A percentile compares a stretch with the other conserved stretches of the same genome.
Conservation (phyloP, 1,140 invertebrate species). For the Daktulosphaira vitifoliae region DNA sequence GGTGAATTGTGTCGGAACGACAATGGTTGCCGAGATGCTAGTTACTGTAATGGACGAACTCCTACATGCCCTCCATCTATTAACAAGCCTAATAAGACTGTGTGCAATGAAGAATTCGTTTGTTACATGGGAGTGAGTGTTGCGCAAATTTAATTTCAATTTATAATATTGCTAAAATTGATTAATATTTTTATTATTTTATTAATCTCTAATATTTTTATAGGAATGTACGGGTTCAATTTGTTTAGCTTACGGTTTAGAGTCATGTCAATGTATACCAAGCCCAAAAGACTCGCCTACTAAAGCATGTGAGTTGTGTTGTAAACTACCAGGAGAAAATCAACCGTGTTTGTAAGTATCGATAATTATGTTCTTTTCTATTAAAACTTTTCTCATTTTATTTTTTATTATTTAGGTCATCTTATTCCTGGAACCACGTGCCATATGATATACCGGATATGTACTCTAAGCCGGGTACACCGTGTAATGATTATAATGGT, state of each 20-base stretch:
- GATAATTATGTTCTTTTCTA: too few species aligned
- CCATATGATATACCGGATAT: constrained; percentile 86
- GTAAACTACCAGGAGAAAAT: constrained; percentile 73
- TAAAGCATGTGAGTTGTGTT: constrained; percentile 83
- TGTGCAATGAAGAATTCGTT: constrained; percentile 87
- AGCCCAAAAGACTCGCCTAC: constrained; percentile 64
- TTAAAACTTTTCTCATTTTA: not conserved
- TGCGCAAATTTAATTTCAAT: not conserved
- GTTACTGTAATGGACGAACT: constrained; percentile 76
- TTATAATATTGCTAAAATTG: too few species aligned
- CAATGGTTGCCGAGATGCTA: constrained; percentile 84
- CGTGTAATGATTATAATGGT: constrained; percentile 96
- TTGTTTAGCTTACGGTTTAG: constrained; percentile 83
- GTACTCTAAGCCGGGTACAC: constrained; percentile 87
- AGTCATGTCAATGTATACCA: constrained; percentile 88
- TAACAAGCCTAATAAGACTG: constrained; percentile 87
- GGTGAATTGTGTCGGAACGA: constrained; percentile 84
- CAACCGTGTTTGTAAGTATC: constrained; percentile 57
- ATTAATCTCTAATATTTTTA: constrained; percentile 36
- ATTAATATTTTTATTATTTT: too few species aligned
- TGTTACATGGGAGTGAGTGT: constrained; percentile 85
- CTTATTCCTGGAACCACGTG: constrained; percentile 78
- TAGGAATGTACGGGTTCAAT: constrained; percentile 88
- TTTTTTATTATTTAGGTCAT: constrained; percentile 57
- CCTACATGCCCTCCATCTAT: constrained; percentile 81